Conservation (phyloP, 2,113 vertebrate genomes). For the Pardalotus punctatus region DNA sequence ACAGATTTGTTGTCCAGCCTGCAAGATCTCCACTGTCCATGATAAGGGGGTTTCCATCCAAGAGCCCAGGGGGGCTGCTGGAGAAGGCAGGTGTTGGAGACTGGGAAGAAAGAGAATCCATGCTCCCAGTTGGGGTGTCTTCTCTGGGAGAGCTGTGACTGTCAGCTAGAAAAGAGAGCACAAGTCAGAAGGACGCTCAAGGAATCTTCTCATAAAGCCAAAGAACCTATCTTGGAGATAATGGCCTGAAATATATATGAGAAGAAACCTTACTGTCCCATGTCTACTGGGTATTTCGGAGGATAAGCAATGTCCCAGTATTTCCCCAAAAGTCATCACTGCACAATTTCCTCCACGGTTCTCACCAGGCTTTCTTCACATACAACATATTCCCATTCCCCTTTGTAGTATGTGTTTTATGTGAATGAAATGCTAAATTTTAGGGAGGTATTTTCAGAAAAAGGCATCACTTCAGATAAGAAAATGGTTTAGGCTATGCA, state of each 20-base stretch:
- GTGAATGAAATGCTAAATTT: not conserved
- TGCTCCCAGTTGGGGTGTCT: constrained; percentile 84
- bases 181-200: not conserved
- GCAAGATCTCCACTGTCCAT: constrained; percentile 58
- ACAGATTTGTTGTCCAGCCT: constrained; percentile 68
- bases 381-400: not conserved
- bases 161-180: constrained; percentile 67
- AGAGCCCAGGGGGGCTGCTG: constrained; percentile 69
- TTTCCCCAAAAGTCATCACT: not conserved
- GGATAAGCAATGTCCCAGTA: not conserved
- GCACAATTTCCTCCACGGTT: not conserved
- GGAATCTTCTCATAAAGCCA: not conserved
- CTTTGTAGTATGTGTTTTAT: not conserved
- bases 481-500: not conserved
- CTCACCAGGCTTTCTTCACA: not conserved
- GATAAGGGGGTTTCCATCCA: constrained; percentile 73
- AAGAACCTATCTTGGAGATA: not conserved
- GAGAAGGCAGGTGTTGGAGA: constrained; percentile 77
- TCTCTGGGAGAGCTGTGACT: constrained; percentile 73
- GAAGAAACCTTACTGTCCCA: not conserved
- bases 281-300: not conserved
- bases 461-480: not conserved
- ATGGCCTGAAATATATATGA: not conserved
- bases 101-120: constrained; percentile 90
- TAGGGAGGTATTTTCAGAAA: not conserved